phyloP scores from a whole-genome alignment of 2,797 vertebrate species.

The Danio jaintianensis region DNA sequence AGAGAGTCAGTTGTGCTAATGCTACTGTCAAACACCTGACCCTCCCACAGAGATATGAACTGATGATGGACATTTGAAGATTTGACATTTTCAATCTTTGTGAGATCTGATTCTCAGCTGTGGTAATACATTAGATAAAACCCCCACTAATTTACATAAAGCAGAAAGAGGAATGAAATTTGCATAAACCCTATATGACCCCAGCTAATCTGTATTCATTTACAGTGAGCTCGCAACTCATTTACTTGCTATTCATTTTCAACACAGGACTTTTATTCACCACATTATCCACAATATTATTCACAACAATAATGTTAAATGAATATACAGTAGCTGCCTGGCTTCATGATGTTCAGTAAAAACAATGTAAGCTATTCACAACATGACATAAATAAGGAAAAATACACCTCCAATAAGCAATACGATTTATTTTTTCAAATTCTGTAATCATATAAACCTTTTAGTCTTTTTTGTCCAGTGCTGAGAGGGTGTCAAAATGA shows the following conservation, averaged over 20 bases:
- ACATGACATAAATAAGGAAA: neutral
- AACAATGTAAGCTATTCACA: conserved; percentile 2
- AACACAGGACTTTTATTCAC: neutral
- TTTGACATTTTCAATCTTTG: neutral
- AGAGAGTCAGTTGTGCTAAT: neutral
- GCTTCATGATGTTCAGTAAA: neutral
- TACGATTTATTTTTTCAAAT: neutral
- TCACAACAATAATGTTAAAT: neutral
- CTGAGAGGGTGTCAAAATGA: neutral
- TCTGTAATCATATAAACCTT: neutral
- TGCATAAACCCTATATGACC: conserved; percentile 11
- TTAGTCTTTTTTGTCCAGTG: neutral
- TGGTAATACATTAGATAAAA: neutral
- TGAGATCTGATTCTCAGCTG: neutral
- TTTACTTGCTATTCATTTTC: conserved; percentile 1
- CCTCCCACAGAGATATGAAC: neutral
- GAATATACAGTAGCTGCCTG: neutral
- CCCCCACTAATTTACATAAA: conserved; percentile 7
- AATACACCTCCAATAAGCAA: neutral
- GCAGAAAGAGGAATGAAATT: conserved; percentile 1
- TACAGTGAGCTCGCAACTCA: conserved; percentile 4
- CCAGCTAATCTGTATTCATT: conserved; percentile 14
- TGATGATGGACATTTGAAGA: neutral
- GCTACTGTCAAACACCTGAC: neutral
- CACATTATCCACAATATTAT: conserved; percentile 5